phyloP scores from a whole-genome alignment of 37 sponge, comb jelly and placozoan genomes.

The Spongilla lacustris region DNA sequence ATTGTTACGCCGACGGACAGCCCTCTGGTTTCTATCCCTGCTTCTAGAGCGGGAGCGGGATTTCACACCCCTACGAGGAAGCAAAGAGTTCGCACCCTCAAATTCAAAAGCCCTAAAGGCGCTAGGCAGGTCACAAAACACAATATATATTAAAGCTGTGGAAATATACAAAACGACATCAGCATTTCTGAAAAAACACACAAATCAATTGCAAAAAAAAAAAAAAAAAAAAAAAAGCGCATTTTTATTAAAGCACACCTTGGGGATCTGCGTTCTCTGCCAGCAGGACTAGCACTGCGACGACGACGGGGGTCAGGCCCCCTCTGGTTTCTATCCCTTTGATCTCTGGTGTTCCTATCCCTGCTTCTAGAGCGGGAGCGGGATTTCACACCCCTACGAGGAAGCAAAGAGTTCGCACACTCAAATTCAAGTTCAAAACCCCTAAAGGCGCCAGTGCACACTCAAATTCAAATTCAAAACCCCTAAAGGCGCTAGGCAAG shows the following conservation, averaged over 20 bases:
- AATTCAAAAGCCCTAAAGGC: too few relatives aligned
- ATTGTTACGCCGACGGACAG: too few relatives aligned
- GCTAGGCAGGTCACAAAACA: too few relatives aligned
- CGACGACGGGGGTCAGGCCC: too few relatives aligned
- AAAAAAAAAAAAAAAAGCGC: too few relatives aligned
- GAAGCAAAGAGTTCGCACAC: neutral
- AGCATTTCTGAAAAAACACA: too few relatives aligned
- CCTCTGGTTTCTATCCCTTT: constrained; percentile 7
- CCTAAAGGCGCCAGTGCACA: neutral
- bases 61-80: constrained; percentile 36
- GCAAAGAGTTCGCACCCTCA: neutral
- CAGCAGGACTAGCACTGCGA: neutral
- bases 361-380: constrained; percentile 44
- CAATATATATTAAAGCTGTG: too few relatives aligned
- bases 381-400: constrained; percentile 38
- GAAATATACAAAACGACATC: too few relatives aligned
- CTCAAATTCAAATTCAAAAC: neutral
- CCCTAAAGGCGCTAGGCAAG: neutral
- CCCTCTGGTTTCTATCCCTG: constrained; percentile 33
- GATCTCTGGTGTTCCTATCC: constrained; percentile 31
- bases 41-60: constrained; percentile 38
- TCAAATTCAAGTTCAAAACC: neutral
- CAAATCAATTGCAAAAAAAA: too few relatives aligned
- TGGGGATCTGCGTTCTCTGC: neutral
- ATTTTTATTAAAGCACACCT: too few relatives aligned